These are phyloP conservation scores for Macquaria ambigua DNA, from an alignment of 2,113 vertebrate genomes.

Conservation along the genomic window DNA sequence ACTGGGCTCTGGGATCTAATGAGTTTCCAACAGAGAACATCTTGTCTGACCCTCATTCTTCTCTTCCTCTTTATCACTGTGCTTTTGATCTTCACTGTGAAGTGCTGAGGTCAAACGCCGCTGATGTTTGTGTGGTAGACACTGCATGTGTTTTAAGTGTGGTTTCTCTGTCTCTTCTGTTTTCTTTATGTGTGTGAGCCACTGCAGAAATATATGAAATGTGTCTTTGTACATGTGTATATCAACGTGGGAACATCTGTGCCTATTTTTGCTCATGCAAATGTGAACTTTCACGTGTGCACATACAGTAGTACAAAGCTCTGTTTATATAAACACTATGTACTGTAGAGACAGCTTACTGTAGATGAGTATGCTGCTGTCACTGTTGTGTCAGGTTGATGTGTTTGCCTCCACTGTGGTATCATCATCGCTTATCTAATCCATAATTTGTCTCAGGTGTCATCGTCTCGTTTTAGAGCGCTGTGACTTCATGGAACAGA, in stretches of 20 bases:
- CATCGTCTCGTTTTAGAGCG: slow-evolving; percentile 29
- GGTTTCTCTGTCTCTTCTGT: not conserved
- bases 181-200: not conserved
- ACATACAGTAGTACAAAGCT: not conserved
- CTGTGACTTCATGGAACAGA: slow-evolving; percentile 4
- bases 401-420: slow-evolving; percentile 7
- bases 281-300: slow-evolving; percentile 6
- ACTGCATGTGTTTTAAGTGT: not conserved
- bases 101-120: slow-evolving; percentile 25
- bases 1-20: slow-evolving; percentile 61
- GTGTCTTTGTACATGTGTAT: not conserved
- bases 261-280: slow-evolving; percentile 22
- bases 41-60: slow-evolving; percentile 48
- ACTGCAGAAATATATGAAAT: not conserved
- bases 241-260: not conserved
- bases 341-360: not conserved
- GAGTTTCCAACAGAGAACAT: slow-evolving; percentile 67
- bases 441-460: slow-evolving; percentile 25
- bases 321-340: not conserved
- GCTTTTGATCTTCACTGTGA: slow-evolving; percentile 55
- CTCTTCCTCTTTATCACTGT: slow-evolving; percentile 45
- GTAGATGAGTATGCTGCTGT: slow-evolving; percentile 14
- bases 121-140: slow-evolving; percentile 2
- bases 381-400: not conserved
- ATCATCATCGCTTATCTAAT: slow-evolving; percentile 15